A percentile compares a stretch with the other conserved stretches of the same genome.
phyloP scores from a whole-genome alignment of 2,888 invertebrate species.

The Polymixis flavicincta region DNA sequence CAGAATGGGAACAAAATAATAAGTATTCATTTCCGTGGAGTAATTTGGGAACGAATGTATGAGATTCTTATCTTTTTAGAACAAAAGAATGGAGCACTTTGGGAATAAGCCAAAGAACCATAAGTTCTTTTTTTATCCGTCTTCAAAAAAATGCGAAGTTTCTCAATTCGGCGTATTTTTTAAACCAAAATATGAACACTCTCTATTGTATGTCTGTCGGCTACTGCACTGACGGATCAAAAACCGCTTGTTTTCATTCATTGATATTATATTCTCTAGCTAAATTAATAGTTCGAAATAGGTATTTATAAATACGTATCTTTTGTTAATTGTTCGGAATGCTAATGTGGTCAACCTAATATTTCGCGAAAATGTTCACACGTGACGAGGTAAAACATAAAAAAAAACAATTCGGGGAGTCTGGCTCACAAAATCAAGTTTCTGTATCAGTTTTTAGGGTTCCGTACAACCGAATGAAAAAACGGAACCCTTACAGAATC shows the following conservation, averaged over 20 bases:
- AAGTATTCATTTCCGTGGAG: no score
- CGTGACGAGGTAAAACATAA: neutral
- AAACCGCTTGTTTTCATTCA: neutral
- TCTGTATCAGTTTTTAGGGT: neutral
- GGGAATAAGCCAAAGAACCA: no score
- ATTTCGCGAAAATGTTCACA: neutral
- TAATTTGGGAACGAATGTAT: no score
- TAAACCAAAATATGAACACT: neutral
- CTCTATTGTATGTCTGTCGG: neutral
- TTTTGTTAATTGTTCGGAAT: constrained; percentile 20
- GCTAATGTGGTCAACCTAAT: neutral
- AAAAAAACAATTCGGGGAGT: neutral
- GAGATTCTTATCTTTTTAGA: no score
- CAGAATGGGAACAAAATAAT: no score
- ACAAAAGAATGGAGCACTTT: no score
- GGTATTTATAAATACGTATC: constrained; percentile 3
- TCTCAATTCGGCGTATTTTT: neutral
- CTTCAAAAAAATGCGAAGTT: no score
- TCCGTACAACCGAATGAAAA: neutral
- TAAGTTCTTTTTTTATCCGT: no score
- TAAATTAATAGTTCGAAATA: neutral
- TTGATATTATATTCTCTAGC: neutral
- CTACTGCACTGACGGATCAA: neutral
- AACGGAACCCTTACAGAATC: neutral
- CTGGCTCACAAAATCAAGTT: neutral